Conservation (phyloP, 2,888 invertebrate species). For the Criorhina ranunculi region DNA sequence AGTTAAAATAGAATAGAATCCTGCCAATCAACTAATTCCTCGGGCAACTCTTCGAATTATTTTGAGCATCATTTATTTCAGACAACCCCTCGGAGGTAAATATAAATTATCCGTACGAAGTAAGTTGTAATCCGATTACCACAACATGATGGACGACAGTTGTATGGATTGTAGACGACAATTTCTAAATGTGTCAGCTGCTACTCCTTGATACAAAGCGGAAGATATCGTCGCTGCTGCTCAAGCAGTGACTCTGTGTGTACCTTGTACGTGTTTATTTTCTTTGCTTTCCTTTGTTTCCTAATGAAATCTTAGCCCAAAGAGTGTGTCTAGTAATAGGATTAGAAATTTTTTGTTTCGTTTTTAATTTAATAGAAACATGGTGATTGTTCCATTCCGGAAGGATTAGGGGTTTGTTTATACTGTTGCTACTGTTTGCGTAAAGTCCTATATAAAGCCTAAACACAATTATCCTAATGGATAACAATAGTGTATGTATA, state of each 20-base stretch:
- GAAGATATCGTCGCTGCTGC: neutral
- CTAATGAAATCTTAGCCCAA: slow-evolving; percentile 41
- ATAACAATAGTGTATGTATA: slow-evolving; percentile 5
- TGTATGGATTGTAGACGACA: slow-evolving; percentile 17
- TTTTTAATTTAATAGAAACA: slow-evolving; percentile 26
- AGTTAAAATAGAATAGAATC: slow-evolving; percentile 9
- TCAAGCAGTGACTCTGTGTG: neutral
- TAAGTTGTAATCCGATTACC: slow-evolving; percentile 59
- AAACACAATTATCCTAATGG: slow-evolving; percentile 19
- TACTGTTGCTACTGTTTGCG: neutral
- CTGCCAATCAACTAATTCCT: slow-evolving; percentile 35
- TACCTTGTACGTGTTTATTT: neutral
- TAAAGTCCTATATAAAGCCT: slow-evolving; percentile 7
- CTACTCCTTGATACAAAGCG: slow-evolving; percentile 11
- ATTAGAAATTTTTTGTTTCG: slow-evolving; percentile 15
- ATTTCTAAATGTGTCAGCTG: slow-evolving; percentile 34
- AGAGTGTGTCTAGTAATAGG: slow-evolving; percentile 26
- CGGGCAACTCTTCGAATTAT: slow-evolving; percentile 7
- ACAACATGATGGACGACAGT: slow-evolving; percentile 49
- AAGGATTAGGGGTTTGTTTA: neutral
- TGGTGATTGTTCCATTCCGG: slow-evolving; percentile 22
- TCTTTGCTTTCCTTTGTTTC: slow-evolving; percentile 25
- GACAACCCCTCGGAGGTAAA: slow-evolving; percentile 15
- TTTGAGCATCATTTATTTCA: slow-evolving; percentile 19
- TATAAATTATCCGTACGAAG: slow-evolving; percentile 46